These are phyloP conservation scores for Scaptomyza pallida DNA, from an alignment of 1,140 invertebrate species.

Conservation along the genomic window DNA sequence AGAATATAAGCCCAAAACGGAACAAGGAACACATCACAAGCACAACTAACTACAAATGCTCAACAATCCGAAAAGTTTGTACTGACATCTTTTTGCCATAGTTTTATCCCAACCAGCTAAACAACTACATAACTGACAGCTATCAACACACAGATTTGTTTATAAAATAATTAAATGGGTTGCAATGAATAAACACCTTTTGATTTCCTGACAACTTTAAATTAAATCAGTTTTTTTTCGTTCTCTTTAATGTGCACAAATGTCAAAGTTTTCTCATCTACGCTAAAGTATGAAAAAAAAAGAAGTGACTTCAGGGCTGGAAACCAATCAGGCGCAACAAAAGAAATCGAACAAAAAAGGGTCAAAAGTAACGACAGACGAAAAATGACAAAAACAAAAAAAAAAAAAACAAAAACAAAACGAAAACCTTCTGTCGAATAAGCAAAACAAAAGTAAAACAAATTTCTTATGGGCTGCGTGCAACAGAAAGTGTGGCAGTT, in stretches of 20 bases:
- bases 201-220: too few species aligned
- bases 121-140: too few species aligned
- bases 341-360: slow-evolving; percentile 32
- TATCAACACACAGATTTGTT: too few species aligned
- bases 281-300: too few species aligned
- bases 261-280: neutral
- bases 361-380: slow-evolving; percentile 20
- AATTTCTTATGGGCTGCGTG: neutral
- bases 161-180: too few species aligned
- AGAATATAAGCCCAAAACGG: neutral
- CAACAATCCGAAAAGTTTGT: too few species aligned
- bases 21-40: neutral
- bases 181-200: too few species aligned
- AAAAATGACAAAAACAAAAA: slow-evolving; percentile 7
- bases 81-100: too few species aligned
- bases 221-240: too few species aligned
- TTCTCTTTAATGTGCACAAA: neutral
- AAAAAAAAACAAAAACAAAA: slow-evolving; percentile 8
- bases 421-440: slow-evolving; percentile 4
- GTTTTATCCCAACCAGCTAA: too few species aligned
- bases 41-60: too few species aligned
- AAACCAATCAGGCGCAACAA: slow-evolving; percentile 45
- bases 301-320: slow-evolving; percentile 25
- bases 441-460: slow-evolving; percentile 25
- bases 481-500: neutral